These are phyloP conservation scores for Lepidocolaptes lacrymiger DNA, from an alignment of 2,797 vertebrate species.

Conservation along the genomic window DNA sequence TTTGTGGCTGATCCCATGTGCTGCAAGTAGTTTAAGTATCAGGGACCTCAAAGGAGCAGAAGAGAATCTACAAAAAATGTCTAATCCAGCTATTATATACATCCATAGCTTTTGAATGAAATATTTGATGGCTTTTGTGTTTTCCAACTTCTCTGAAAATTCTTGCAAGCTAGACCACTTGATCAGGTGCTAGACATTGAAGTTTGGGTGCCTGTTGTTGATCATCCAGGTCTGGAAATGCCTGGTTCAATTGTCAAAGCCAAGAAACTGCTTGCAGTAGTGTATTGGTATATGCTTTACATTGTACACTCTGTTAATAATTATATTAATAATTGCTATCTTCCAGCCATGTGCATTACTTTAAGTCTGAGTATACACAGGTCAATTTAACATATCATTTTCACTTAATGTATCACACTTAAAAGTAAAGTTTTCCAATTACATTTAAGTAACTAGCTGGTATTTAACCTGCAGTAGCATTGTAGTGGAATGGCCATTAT, in stretches of 20 bases:
- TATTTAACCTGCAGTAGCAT: not conserved
- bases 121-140: not conserved
- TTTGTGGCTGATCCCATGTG: not conserved
- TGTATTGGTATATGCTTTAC: not conserved
- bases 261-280: not conserved
- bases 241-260: not conserved
- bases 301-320: not conserved
- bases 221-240: not conserved
- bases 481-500: conserved; percentile 21
- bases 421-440: conserved; percentile 30
- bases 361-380: not conserved
- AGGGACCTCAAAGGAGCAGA: not conserved
- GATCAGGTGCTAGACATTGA: not conserved
- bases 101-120: not conserved
- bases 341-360: not conserved
- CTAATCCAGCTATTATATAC: not conserved
- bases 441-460: not conserved
- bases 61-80: not conserved
- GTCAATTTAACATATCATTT: not conserved
- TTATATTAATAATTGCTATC: not conserved
- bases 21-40: not conserved
- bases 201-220: not conserved
- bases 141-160: not conserved
- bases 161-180: not conserved
- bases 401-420: not conserved